phyloP scores from a whole-genome alignment of 2,113 vertebrate species.

The Empidonax alnorum region DNA sequence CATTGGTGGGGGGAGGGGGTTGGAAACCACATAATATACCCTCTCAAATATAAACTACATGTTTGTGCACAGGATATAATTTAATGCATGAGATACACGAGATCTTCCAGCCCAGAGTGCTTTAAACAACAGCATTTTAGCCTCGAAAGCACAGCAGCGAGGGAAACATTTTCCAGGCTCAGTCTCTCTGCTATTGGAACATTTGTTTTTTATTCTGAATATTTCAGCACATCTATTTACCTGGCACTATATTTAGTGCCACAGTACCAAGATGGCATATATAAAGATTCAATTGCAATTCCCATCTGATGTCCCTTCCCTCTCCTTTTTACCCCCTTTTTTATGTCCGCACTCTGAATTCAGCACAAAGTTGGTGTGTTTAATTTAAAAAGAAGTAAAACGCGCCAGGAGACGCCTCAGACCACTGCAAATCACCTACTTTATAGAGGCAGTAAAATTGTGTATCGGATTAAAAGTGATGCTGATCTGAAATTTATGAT shows the following conservation, averaged over 20 bases:
- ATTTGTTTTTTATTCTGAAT: conserved; percentile 88
- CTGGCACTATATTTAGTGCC: conserved; percentile 84
- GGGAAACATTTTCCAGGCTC: conserved; percentile 67
- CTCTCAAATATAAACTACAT: conserved; percentile 36
- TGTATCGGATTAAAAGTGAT: conserved; percentile 89
- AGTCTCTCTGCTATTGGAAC: conserved; percentile 76
- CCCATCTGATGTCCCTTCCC: conserved; percentile 86
- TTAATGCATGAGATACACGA: conserved; percentile 60
- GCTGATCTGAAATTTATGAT: conserved; percentile 87
- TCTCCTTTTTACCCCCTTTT: conserved; percentile 84
- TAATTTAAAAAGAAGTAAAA: conserved; percentile 90
- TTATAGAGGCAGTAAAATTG: conserved; percentile 88
- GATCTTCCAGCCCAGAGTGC: conserved; percentile 58
- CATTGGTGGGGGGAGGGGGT: not conserved
- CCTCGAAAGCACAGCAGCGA: not conserved
- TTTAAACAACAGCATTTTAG: conserved; percentile 75
- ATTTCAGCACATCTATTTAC: conserved; percentile 86
- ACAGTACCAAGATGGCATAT: conserved; percentile 84
- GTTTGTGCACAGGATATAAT: conserved; percentile 57
- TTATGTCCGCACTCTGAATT: conserved; percentile 85
- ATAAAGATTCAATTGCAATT: conserved; percentile 88
- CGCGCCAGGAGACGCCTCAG: conserved; percentile 81
- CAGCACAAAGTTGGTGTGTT: conserved; percentile 87
- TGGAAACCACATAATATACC: not conserved
- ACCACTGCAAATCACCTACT: conserved; percentile 86